Evolutionary conservation across 2,113 vertebrate genomes (phyloP), one percentile per base, ranked within the genome.

Genomic region (Nesoenas mayeri): DNA sequence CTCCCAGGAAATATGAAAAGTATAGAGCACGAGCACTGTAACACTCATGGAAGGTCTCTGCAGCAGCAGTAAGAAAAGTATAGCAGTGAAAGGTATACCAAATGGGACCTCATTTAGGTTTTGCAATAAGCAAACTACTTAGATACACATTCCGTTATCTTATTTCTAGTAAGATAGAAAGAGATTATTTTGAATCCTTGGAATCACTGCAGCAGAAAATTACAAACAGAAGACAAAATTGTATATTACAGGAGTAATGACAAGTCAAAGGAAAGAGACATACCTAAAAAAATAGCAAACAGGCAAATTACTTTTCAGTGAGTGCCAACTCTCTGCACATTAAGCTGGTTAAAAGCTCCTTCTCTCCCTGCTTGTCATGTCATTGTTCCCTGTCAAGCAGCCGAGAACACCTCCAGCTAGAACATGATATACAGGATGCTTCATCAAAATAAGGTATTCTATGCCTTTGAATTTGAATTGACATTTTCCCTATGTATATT

Each of bases 191-290:
- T 75, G 66, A 97, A 93, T 85, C 40, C 95, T 96, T 75, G 84
- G 92, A 97, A 95, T 91, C 95, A 96, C 58, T 82, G 89, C 83
- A 92, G 89, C 81, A 96, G 92, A 97, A 97, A 98, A 97, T 96
- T 97, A 92, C 71, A 95, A 96, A 90, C n/a, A 96, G 84, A 92
- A 97, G 87, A 79, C 54, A 96, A 96, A 96, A 96, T 85, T 96
- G 81, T 95, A 77, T 88, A 91, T 96, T 94, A 91, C 92, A 73
- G 78, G 79, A 96, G 38, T 91, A 96, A 97, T 83, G 92, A 96
- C 77, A 97, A 97, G 69, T 70, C 79, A 92, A 94, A 98, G 57
- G 91, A 92, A 93, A 94, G 85, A 92, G 60, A 89, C 22, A 71
- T 29, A 60, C 24, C 48, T 38, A 4, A 36, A 86, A 86, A 84